Evolutionary conservation across 2,888 invertebrate genomes (phyloP).

Genomic region (Anodontia alba): DNA sequence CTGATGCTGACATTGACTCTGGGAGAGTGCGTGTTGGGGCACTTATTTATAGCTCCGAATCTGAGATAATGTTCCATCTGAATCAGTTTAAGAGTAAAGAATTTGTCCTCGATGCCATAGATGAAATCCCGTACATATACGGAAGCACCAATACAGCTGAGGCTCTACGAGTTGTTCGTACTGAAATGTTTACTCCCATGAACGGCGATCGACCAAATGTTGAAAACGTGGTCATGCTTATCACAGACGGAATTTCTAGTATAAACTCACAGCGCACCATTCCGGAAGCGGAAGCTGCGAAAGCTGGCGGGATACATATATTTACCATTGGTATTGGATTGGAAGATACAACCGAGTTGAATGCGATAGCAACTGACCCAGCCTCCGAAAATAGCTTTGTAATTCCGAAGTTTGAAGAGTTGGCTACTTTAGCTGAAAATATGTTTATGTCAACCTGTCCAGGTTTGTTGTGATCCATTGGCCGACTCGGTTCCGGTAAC

Average conservation of each 20-base stretch:
- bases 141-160: conserved; percentile 81
- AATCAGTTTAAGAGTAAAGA: conserved; percentile 68
- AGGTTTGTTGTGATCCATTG: conserved; percentile 52
- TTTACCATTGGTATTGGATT: conserved; percentile 78
- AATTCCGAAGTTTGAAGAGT: conserved; percentile 74
- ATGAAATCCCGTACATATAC: conserved; percentile 73
- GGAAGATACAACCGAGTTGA: conserved; percentile 76
- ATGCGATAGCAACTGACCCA: conserved; percentile 75
- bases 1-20: conserved; percentile 71
- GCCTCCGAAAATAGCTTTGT: conserved; percentile 70
- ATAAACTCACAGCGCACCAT: conserved; percentile 75
- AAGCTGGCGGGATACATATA: conserved; percentile 74
- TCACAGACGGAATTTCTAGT: conserved; percentile 82
- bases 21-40: conserved; percentile 77
- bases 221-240: conserved; percentile 76
- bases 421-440: conserved; percentile 58
- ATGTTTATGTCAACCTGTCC: conserved; percentile 66
- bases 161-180: conserved; percentile 73
- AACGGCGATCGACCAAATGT: conserved; percentile 79
- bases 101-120: conserved; percentile 75
- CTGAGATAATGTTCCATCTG: conserved; percentile 77
- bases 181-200: conserved; percentile 70
- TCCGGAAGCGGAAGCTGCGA: conserved; percentile 72
- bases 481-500: too few relatives aligned
- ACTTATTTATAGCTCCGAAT: conserved; percentile 77